Conservation (phyloP, 64 coral and sea anemone genomes). For the Platygyra sinensis region DNA sequence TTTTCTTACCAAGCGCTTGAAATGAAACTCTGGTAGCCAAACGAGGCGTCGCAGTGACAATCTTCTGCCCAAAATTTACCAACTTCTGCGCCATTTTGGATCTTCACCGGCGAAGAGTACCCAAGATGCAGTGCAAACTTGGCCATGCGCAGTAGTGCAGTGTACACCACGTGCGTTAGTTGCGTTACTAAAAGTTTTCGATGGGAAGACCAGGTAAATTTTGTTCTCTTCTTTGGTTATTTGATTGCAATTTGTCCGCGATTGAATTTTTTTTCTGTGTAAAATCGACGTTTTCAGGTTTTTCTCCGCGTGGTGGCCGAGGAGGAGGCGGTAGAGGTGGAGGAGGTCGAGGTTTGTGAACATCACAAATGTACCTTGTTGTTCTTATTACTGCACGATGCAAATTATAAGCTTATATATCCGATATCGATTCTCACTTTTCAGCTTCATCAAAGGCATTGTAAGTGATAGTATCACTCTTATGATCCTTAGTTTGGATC, state of each 20-base stretch:
- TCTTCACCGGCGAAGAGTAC: constrained; percentile 34
- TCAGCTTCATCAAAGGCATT: too few relatives aligned
- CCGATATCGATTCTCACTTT: not conserved
- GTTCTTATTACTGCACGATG: not conserved
- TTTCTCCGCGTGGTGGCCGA: constrained; percentile 88
- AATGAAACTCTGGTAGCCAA: constrained; percentile 78
- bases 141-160: constrained; percentile 57
- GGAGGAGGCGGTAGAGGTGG: constrained; percentile 64
- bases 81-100: constrained; percentile 97
- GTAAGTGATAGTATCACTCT: too few relatives aligned
- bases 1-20: constrained; percentile 75
- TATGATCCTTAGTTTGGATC: too few relatives aligned
- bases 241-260: not conserved
- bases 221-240: not conserved
- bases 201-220: constrained; percentile 97
- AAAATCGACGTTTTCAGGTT: constrained; percentile 42
- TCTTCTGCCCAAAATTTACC: constrained; percentile 71
- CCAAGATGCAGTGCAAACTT: constrained; percentile 65
- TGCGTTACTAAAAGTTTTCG: not conserved
- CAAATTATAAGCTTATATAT: not conserved
- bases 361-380: not conserved
- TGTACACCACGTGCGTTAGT: constrained; percentile 79
- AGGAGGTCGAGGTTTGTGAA: constrained; percentile 61
- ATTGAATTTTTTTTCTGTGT: not conserved
- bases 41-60: constrained; percentile 69